phyloP scores from a whole-genome alignment of 1,140 invertebrate species.

The Megathymus violae region DNA sequence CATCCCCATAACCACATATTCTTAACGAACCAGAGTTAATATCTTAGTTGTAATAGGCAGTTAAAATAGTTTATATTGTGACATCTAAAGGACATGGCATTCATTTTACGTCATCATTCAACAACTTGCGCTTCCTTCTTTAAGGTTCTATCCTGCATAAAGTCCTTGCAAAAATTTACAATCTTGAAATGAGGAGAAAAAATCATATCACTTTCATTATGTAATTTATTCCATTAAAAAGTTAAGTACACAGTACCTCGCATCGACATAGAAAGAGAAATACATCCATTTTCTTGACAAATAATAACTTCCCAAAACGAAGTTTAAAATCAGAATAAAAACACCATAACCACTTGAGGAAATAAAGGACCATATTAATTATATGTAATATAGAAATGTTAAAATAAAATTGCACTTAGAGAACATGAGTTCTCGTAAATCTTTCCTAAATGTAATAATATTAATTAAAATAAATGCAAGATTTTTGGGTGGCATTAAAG shows the following conservation, averaged over 20 bases:
- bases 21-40: no score
- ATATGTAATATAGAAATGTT: conserved; percentile 37
- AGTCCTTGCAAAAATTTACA: no score
- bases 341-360: conserved; percentile 52
- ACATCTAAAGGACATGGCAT: no score
- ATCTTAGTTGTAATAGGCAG: no score
- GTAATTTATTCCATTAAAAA: conserved; percentile 78
- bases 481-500: conserved; percentile 75
- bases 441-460: conserved; percentile 56
- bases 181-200: conserved; percentile 17
- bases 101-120: no score
- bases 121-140: no score
- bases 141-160: no score
- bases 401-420: conserved; percentile 74
- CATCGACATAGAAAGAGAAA: conserved; percentile 47
- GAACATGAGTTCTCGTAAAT: conserved; percentile 55
- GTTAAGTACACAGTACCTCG: conserved; percentile 53
- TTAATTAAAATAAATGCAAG: conserved; percentile 70
- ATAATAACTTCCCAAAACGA: conserved; percentile 48
- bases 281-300: conserved; percentile 46
- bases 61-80: no score
- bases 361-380: conserved; percentile 7
- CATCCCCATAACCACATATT: no score
- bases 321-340: conserved; percentile 41
- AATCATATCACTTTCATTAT: conserved; percentile 55